phyloP scores from a whole-genome alignment of 37 sponge, comb jelly and placozoan species.

The Aphrocallistes beatrix region DNA sequence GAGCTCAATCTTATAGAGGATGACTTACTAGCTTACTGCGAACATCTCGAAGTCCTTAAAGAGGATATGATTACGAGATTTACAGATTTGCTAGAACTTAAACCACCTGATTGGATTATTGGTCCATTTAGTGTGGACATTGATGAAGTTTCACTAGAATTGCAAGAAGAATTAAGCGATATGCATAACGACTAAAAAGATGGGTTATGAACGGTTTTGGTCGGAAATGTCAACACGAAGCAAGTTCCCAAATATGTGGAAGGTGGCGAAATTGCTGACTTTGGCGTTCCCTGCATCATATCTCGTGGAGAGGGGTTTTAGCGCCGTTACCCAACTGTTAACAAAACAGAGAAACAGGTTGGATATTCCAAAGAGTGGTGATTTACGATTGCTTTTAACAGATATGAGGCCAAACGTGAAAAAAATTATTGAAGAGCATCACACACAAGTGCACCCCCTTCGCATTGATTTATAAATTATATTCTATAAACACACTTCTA shows the following conservation, averaged over 20 bases:
- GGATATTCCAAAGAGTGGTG: background rate
- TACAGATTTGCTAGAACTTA: background rate
- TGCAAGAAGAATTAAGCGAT: too few species aligned
- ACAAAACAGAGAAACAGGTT: background rate
- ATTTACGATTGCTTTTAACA: background rate
- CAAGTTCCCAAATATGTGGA: background rate
- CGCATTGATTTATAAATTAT: too few species aligned
- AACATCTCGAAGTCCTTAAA: background rate
- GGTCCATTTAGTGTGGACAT: conserved; percentile 1
- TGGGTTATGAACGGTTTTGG: background rate
- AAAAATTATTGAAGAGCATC: background rate
- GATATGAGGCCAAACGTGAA: background rate
- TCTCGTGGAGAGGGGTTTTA: conserved; percentile 17
- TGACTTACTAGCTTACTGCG: conserved; percentile 4
- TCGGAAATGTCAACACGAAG: background rate
- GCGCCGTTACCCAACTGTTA: background rate
- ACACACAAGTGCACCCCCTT: background rate
- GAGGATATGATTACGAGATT: background rate
- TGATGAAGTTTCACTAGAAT: background rate
- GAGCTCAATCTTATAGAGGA: background rate
- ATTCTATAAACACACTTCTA: too few species aligned
- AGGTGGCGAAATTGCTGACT: background rate
- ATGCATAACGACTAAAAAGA: background rate
- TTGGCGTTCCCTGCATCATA: background rate
- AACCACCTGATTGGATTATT: background rate